phyloP scores from a whole-genome alignment of 2,888 invertebrate species.

The Gortyna flavago region DNA sequence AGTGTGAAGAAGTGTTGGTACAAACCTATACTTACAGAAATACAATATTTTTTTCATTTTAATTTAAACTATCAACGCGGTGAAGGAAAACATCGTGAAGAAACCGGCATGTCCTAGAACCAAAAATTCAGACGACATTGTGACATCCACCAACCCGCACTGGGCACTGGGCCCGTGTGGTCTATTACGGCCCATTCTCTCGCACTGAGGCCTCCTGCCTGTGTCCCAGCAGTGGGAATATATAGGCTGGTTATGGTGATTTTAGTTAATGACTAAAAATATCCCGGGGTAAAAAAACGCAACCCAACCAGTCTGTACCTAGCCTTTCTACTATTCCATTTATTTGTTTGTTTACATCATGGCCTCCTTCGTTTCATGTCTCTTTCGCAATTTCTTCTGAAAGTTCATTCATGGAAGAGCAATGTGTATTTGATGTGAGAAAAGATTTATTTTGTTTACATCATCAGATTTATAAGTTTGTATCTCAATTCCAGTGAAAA shows the following conservation, averaged over 20 bases:
- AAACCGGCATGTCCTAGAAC: too few species aligned
- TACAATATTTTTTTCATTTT: background rate
- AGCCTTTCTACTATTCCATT: conserved; percentile 17
- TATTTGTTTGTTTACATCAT: conserved; percentile 30
- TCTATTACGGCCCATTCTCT: background rate
- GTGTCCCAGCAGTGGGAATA: background rate
- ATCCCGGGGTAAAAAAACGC: background rate
- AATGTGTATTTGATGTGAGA: conserved; percentile 34
- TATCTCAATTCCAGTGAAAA: conserved; percentile 46
- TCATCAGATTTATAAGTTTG: conserved; percentile 48
- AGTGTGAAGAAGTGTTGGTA: background rate
- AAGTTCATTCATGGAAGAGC: conserved; percentile 57
- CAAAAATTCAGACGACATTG: background rate
- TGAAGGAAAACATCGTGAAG: background rate
- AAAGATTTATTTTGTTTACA: conserved; percentile 48
- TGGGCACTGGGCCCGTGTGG: background rate
- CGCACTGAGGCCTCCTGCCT: background rate
- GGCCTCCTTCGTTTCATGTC: conserved; percentile 32
- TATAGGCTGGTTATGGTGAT: background rate
- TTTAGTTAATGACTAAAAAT: background rate
- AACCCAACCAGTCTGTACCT: conserved; percentile 15
- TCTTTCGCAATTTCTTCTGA: conserved; percentile 51
- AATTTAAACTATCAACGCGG: background rate
- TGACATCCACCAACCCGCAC: background rate
- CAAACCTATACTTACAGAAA: background rate